phyloP scores from a whole-genome alignment of 1,140 invertebrate genomes.

The Lordiphosa collinella region DNA sequence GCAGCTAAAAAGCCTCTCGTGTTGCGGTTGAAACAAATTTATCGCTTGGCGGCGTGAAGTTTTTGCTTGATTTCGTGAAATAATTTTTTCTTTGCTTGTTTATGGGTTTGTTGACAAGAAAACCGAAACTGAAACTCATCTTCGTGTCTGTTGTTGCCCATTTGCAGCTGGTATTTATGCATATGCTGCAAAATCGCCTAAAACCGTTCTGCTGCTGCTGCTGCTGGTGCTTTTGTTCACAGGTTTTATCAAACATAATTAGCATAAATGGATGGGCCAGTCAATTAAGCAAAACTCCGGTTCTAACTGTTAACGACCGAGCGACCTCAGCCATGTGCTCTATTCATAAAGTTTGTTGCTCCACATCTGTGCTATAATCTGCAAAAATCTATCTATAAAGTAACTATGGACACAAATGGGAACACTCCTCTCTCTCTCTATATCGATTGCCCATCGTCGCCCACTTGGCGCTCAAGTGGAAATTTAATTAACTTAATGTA shows the following conservation, averaged over 20 bases:
- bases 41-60: constrained; percentile 2
- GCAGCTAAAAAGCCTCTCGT: not conserved
- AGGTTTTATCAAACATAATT: constrained; percentile 47
- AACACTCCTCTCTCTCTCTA: not conserved
- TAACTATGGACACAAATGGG: not conserved
- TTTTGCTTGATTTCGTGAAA: constrained; percentile 5
- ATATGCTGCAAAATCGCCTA: not conserved
- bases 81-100: constrained; percentile 44
- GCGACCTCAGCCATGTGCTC: not conserved
- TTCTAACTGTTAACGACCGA: constrained; percentile 22
- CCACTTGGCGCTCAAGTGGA: constrained; percentile 7
- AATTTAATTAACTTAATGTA: constrained; percentile 38
- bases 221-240: constrained; percentile 8
- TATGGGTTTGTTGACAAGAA: constrained; percentile 51
- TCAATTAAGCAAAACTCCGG: constrained; percentile 31
- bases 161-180: not conserved
- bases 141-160: not conserved
- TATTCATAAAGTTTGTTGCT: constrained; percentile 69
- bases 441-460: constrained; percentile 1
- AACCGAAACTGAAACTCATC: constrained; percentile 16
- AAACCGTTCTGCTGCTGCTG: not conserved
- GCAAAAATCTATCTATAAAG: constrained; percentile 24
- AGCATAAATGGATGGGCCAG: constrained; percentile 44
- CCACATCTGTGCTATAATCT: constrained; percentile 34
- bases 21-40: constrained; percentile 16